These are phyloP conservation scores for Mesocricetus auratus DNA, from an alignment of 2,113 vertebrate species.

Conservation along the genomic window DNA sequence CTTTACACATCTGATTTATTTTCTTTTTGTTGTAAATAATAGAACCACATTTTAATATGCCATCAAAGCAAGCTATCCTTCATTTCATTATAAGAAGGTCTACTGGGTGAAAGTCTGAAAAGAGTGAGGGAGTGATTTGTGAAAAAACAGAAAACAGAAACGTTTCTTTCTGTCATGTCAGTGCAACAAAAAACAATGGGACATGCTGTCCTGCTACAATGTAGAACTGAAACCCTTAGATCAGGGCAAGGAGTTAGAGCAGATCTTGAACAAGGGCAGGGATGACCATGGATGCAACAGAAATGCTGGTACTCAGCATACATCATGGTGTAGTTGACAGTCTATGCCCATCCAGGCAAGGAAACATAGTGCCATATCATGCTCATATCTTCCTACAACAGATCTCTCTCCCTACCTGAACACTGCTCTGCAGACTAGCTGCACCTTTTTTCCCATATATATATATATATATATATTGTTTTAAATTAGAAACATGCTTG, in stretches of 20 bases:
- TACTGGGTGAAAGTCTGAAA: not conserved
- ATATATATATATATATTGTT: no score
- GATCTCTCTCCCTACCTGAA: not conserved
- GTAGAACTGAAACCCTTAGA: not conserved
- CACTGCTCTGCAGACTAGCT: not conserved
- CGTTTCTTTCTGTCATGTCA: not conserved
- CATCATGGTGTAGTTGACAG: not conserved
- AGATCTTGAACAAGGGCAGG: not conserved
- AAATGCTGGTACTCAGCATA: no score
- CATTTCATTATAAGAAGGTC: not conserved
- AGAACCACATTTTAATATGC: not conserved
- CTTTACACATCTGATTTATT: not conserved
- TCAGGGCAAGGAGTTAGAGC: not conserved
- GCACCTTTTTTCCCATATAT: no score
- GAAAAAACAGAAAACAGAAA: not conserved
- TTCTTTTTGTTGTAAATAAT: not conserved
- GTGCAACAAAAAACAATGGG: not conserved
- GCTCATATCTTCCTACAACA: not conserved
- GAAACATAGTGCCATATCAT: not conserved
- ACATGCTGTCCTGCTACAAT: not conserved
- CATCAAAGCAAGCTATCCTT: not conserved
- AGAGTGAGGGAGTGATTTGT: not conserved
- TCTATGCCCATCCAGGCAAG: not conserved
- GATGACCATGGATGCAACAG: not conserved
- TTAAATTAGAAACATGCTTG: no score